Evolutionary conservation across 2,888 invertebrate genomes (phyloP), one percentile per base, ranked within the genome.

Genomic region (Sarcophaga caerulescens): DNA sequence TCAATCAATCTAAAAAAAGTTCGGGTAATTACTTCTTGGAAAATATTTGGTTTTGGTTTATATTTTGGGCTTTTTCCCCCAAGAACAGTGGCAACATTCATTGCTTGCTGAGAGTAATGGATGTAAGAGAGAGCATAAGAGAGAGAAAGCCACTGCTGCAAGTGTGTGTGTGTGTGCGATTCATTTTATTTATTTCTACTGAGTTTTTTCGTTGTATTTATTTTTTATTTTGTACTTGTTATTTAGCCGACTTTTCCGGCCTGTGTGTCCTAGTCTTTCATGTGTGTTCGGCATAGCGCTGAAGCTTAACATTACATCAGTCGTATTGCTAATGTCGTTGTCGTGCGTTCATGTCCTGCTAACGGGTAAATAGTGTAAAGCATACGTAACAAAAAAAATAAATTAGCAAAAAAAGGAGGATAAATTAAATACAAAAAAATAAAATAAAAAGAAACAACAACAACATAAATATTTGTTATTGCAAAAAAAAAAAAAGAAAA

Each of bases 251-350:
- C 85, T 87, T 88, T 87, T 87, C 87, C 85, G 87, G 85, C 85
- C 85, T 87, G 76, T 78, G 79, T 81, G 85, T 84, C 84, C 87
- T 87, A 82, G 88, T 85, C 79, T 71, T 84, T 78, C 66, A 78
- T 47, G 60, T 81, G 75, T 78, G 86, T 78, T 88, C 87, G 89
- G 81, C 88, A 87, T 85, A 89, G 73, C 76, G 87, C 76, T 87
- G 87, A 86, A 88, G 87, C 85, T 88, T 85, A 85, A 78, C 87
- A 88, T 88, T 89, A 89, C 88, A 89, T 87, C 87, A 89, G 89
- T 88, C 91, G 88, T 92, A 92, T 91, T 92, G 89, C 89, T 90
- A 90, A 90, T 90, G 91, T 90, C 91, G 90, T 90, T 89, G 90
- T 89, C 90, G 90, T 90, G 89, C 91, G 90, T 90, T 90, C 88